A percentile compares a stretch with the other conserved stretches of the same genome.
Conservation (phyloP, 2,797 vertebrate species). For the Rhinoraja longicauda region DNA sequence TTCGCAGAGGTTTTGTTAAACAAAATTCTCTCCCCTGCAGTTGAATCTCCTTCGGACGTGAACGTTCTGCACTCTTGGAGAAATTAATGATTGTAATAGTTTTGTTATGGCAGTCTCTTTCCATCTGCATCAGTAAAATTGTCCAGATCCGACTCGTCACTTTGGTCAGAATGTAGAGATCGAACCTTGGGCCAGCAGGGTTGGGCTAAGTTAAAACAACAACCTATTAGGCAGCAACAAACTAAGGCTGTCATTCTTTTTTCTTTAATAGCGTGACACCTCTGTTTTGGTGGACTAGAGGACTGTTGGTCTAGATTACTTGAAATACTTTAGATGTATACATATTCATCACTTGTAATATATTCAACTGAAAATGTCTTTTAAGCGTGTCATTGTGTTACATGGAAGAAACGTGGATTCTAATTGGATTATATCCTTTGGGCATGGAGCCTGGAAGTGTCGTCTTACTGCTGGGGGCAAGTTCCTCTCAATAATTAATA, state of each 20-base stretch:
- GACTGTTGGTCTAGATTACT: neutral
- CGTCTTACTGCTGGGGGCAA: constrained; percentile 52
- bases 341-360: too few species aligned
- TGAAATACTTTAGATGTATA: neutral
- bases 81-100: too few species aligned
- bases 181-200: neutral
- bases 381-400: neutral
- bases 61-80: too few species aligned
- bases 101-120: too few species aligned
- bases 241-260: neutral
- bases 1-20: neutral
- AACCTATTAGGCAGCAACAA: neutral
- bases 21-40: too few species aligned
- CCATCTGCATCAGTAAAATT: neutral
- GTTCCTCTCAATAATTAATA: constrained; percentile 56
- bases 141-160: neutral
- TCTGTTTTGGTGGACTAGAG: neutral
- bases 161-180: neutral
- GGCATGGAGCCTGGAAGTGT: constrained; percentile 47
- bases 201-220: neutral
- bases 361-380: neutral
- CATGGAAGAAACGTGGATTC: constrained; percentile 15
- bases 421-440: constrained; percentile 49
- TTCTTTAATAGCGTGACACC: neutral
- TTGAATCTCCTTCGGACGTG: too few species aligned